Evolutionary conservation across 2,113 vertebrate species (phyloP).

Genomic region (Rhinolophus sinicus): DNA sequence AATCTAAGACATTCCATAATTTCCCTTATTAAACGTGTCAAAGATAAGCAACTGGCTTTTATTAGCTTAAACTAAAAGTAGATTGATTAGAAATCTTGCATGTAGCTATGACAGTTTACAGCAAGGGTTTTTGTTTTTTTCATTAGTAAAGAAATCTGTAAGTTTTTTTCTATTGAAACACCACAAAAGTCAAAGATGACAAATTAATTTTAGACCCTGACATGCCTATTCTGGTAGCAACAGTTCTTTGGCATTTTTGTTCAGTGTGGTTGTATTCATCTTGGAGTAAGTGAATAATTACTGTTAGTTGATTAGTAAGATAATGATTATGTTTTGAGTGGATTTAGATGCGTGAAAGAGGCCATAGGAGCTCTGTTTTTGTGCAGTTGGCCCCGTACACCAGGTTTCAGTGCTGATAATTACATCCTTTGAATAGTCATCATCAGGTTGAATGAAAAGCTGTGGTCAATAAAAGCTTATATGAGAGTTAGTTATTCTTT

Average conservation of each 20-base stretch:
- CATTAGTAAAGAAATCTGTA: neutral
- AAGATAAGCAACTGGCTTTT: slow-evolving; percentile 12
- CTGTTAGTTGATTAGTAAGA: slow-evolving; percentile 47
- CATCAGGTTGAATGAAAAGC: neutral
- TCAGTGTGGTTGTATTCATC: neutral
- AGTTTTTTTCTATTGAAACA: neutral
- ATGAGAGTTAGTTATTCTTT: neutral
- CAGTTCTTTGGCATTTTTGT: slow-evolving; percentile 34
- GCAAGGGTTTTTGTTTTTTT: neutral
- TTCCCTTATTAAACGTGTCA: slow-evolving; percentile 8
- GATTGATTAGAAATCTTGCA: neutral
- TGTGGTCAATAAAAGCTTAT: neutral
- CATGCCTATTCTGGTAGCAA: neutral
- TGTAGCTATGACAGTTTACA: neutral
- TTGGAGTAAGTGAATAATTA: slow-evolving; percentile 59
- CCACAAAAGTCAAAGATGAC: neutral
- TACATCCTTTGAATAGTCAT: neutral
- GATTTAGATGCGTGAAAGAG: neutral
- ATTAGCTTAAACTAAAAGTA: slow-evolving; percentile 28
- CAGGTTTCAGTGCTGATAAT: neutral
- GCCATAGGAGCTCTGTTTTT: neutral
- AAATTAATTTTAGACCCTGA: slow-evolving; percentile 17
- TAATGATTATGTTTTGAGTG: slow-evolving; percentile 29
- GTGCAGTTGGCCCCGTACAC: neutral
- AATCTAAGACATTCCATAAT: neutral